A percentile compares a stretch with the other conserved stretches of the same genome.
Conservation (phyloP, 2,113 vertebrate genomes). For the Pionites leucogaster region DNA sequence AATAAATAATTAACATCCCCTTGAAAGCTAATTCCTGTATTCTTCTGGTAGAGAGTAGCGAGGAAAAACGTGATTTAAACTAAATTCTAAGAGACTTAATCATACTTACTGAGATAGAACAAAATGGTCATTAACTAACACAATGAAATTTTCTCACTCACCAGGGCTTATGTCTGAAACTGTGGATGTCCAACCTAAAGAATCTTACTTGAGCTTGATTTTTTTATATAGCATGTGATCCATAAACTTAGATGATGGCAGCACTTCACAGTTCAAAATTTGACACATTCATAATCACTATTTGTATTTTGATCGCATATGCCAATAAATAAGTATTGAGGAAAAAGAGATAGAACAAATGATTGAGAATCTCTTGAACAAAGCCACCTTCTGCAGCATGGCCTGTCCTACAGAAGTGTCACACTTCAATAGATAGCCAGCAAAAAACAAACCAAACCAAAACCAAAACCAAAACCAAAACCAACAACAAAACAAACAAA, state of each 20-base stretch:
- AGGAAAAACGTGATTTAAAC: background rate
- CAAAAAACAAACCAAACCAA: background rate
- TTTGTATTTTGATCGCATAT: background rate
- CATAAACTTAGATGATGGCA: background rate
- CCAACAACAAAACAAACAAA: no score
- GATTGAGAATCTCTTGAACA: background rate
- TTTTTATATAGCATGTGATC: background rate
- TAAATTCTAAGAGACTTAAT: conserved; percentile 30
- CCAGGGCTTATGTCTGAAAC: background rate
- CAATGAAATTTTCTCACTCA: background rate
- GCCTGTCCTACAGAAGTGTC: background rate
- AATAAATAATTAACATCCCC: conserved; percentile 44
- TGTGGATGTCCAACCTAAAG: background rate
- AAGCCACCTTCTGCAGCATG: background rate
- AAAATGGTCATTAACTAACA: conserved; percentile 16
- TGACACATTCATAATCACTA: background rate
- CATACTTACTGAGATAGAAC: background rate
- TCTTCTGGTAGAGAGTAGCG: background rate
- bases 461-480: background rate
- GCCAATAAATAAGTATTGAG: background rate
- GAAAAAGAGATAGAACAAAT: background rate
- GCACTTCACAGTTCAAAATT: background rate
- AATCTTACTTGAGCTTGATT: background rate
- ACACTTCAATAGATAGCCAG: background rate
- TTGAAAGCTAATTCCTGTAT: conserved; percentile 33